Conservation (phyloP, 2,888 invertebrate species). For the Synergus laeviventris region DNA sequence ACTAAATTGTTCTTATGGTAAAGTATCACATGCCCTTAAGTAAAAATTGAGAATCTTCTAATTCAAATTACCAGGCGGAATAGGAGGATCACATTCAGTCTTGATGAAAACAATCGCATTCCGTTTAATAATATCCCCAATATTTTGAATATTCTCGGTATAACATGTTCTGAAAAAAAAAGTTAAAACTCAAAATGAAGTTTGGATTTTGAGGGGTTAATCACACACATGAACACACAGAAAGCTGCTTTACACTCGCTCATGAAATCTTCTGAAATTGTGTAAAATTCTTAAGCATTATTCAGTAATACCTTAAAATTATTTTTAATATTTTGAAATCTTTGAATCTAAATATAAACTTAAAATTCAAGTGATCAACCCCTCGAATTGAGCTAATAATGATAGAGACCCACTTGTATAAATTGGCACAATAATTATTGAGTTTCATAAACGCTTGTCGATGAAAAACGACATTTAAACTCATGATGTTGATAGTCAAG, state of each 20-base stretch:
- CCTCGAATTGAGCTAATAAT: conserved; percentile 48
- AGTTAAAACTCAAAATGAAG: conserved; percentile 3
- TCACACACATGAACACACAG: too few species aligned
- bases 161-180: conserved; percentile 60
- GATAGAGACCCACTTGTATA: conserved; percentile 77
- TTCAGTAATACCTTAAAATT: too few species aligned
- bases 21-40: too few species aligned
- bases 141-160: conserved; percentile 57
- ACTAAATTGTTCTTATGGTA: too few species aligned
- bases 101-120: conserved; percentile 61
- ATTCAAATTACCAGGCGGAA: conserved; percentile 80
- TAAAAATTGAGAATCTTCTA: background rate
- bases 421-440: conserved; percentile 78
- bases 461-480: conserved; percentile 82
- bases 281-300: too few species aligned
- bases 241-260: too few species aligned
- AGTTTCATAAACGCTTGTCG: conserved; percentile 85
- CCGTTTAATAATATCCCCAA: conserved; percentile 56
- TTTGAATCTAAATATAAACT: too few species aligned
- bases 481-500: conserved; percentile 83
- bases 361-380: too few species aligned
- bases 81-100: conserved; percentile 80
- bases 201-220: conserved; percentile 19
- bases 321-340: too few species aligned
- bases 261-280: too few species aligned